Base-by-base conservation (phyloP, 2,797 vertebrate species). In the Poeciliopsis infans region DNA sequence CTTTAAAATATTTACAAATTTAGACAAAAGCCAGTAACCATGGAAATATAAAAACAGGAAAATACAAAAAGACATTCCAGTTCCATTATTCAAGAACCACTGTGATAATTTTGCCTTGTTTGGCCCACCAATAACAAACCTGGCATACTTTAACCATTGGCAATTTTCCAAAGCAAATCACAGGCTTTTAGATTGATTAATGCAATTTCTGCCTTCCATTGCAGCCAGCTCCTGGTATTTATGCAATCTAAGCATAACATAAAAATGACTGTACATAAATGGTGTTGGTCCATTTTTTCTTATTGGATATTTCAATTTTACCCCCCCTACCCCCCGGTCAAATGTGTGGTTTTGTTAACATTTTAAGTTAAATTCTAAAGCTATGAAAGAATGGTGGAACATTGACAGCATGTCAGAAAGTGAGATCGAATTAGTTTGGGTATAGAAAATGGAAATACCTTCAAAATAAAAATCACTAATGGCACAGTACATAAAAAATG, bases 131-230 rank as follows among this genome's bases (percentile, higher is more conserved):
- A 78, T 81, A 79, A 72, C 68, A 87, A 75, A 84, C 78, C 72
- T 76, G 43, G 33, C 81, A 72, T 51, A 80, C 57, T 85, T 75
- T 36, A 55, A 41, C 72, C 76, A 71, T 66, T 80, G 88, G 85
- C 72, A 18, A 25, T 75, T 83, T 85, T 85, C 82, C 83, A 86
- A 78, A 81, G 57, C 61, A 78, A 86, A 76, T 45, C 4, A 4
- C 59, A 51, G 75, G 87, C 69, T 89, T 90, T 85, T 80, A 87
- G 72, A 88, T 70, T 78, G 85, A 88, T 90, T 77, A 76, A 82
- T 85, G 49, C 72, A 59, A 81, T 83, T 79, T 86, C 28, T 77
- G 75, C 47, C 59, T 86, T 87, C 41, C 18, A 82, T 85, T 86
- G 31, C 18, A 80, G 73, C 75, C 78, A 78, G 64, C 76, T 79